Evolutionary conservation across 2,797 vertebrate genomes (phyloP), one percentile per base, ranked within the genome.

Genomic region (Eulemur albifrons): DNA sequence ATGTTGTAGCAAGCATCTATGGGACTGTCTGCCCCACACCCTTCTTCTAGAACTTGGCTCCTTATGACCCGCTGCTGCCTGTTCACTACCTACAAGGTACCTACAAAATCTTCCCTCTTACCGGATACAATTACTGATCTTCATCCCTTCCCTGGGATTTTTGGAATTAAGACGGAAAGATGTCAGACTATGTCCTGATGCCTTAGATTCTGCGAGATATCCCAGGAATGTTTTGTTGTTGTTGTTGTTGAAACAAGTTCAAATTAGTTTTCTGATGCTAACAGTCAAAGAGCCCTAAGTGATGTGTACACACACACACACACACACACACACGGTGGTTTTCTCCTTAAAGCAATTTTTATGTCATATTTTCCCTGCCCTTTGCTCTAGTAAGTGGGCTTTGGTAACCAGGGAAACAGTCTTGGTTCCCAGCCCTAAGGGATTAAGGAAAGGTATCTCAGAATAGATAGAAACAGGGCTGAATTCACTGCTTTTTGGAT

Each of bases 361-460:
- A 38, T 54, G 48, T 59, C 59, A 21, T 69, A 80, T 86, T 69
- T 54, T 76, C 43, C 27, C 21, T 95, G 59, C 20, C 67, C 48
- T 96, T 95, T 72, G 50, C 52, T 94, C 63, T 67, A 65, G 27
- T 81, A 72, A 95, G 80, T 79, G 65, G 69, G 14, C 48, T 95
- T 93, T 88, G 54, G 61, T 90, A 97, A 81, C 72, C 54, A 67
- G 81, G 75, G 70, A 90, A 96, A 89, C 21, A 0, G 77, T 80
- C 92, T 95, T 84, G 45, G 75, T 96, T 92, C 27, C 43, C 21
- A 97, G 80, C 23, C 85, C 52, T 96, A 81, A 81, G 72, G 57
- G 61, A 92, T 92, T 92, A 87, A 92, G 27, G 10, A 93, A 92
- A 40, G 3, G 7, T 75, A 73, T 65, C 54, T 76, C 30, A 67